Evolutionary conservation across 2,113 vertebrate genomes (phyloP).

Genomic region (Mionectes macconnelli): DNA sequence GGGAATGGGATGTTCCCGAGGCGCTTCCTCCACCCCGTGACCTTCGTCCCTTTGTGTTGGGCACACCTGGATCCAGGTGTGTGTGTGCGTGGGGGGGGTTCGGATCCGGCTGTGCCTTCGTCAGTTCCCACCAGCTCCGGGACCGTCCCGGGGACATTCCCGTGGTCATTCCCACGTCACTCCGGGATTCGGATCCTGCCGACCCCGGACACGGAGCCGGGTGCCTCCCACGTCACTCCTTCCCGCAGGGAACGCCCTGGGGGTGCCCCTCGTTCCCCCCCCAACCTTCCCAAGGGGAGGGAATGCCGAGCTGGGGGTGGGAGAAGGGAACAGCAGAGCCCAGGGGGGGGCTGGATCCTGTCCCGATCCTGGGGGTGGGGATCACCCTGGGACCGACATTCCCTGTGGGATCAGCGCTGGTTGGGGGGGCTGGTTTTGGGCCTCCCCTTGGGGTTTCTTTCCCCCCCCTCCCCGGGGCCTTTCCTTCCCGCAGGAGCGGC

Average conservation of each 20-base stretch:
- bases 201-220: not conserved
- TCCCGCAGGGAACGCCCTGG: too few relatives aligned
- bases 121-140: not conserved
- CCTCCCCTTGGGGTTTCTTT: not conserved
- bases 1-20: not conserved
- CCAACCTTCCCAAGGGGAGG: not conserved
- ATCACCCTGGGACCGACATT: rapidly evolving
- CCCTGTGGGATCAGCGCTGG: rapidly evolving
- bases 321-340: not conserved
- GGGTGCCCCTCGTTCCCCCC: too few relatives aligned
- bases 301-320: too few relatives aligned
- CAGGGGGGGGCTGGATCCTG: rapidly evolving
- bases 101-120: not conserved
- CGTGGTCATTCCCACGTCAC: not conserved
- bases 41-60: not conserved
- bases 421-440: not conserved
- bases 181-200: not conserved
- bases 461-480: not conserved
- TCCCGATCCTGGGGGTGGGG: too few relatives aligned
- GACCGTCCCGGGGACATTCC: not conserved
- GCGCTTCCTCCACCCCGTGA: rapidly evolving
- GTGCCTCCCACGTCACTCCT: not conserved
- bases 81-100: too few relatives aligned
- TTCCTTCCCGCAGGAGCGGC: not conserved
- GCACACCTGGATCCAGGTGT: not conserved